Base-by-base conservation (phyloP, 2,888 invertebrate species). In the Drosophila emarginata region DNA sequence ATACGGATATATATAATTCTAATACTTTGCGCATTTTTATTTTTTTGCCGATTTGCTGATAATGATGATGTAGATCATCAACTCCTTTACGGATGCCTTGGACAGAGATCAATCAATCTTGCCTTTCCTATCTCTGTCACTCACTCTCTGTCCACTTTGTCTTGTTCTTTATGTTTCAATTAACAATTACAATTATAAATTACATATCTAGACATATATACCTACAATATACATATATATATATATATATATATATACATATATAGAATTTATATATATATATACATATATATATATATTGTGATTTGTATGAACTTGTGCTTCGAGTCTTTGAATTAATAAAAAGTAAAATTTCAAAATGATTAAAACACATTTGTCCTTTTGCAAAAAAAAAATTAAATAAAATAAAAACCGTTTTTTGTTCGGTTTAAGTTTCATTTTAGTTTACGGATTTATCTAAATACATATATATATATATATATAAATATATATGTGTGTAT, bases 321-420 rank as follows among this genome's bases (percentile, higher is more conserved):
- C 82, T 79, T 84, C 73, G 79, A 82, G 82, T 84, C 81, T 82
- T 82, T 79, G 77, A 74, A 82, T 69, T 84, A 64, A 59, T 64
- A 64, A 61, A 65, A 74, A 64, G 62, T 66, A 53, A 66, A 40
- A 60, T 36, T 58, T 53, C 26, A 45, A 45, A 21, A 21, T 7
- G 18, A 45, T 21, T 12, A 21, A 4, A 18, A 21, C 9, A 18
- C 9, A 28, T 28, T 28, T 28, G 28, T 28, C 28, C 28, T 28
- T 28, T 32, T 32, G 9, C 32, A 32, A 56, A 56, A 76, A 72
- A 61, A 52, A 21, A 56, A 59, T n/a, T n/a, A 15, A 56, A 40
- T 37, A 40, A 39, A 58, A 56, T 58, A 26, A 37, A n/a, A 64
- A 58, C 36, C 32, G 23, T 67, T 54, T 64, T 37, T 52, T 51